A percentile compares a stretch with the other conserved stretches of the same genome.
These are phyloP conservation scores for Allacma fusca DNA, from an alignment of 2,888 invertebrate genomes.

Conservation along the genomic window DNA sequence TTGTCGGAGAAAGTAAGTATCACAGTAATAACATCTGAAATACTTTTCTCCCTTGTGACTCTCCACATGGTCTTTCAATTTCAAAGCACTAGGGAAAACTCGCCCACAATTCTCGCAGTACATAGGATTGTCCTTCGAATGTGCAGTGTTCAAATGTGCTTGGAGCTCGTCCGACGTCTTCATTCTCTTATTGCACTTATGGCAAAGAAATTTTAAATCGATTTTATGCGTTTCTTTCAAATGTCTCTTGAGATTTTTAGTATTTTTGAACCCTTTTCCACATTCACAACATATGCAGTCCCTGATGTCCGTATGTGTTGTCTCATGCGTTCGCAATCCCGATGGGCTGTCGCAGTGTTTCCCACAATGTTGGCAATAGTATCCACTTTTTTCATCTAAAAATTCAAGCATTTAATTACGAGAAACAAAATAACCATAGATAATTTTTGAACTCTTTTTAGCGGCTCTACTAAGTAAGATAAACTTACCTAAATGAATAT, in stretches of 20 bases:
- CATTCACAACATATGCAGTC: constrained; percentile 15
- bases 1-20: constrained; percentile 18
- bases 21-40: constrained; percentile 30
- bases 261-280: constrained; percentile 33
- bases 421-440: too few species aligned
- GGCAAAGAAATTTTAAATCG: not conserved
- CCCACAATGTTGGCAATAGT: not conserved
- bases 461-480: too few species aligned
- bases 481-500: constrained; percentile 22
- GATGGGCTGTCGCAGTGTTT: constrained; percentile 10
- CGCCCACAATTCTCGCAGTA: constrained; percentile 27
- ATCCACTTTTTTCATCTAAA: constrained; percentile 16
- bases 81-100: not conserved
- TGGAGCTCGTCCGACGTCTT: not conserved
- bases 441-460: too few species aligned
- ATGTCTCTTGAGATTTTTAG: constrained; percentile 32
- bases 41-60: constrained; percentile 27
- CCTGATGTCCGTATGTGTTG: not conserved
- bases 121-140: not conserved
- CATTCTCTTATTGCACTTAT: not conserved
- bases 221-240: constrained; percentile 21
- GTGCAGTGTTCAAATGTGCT: not conserved
- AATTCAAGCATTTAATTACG: not conserved
- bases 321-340: not conserved
- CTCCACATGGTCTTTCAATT: constrained; percentile 8